A percentile compares a stretch with the other conserved stretches of the same genome.
phyloP scores from a whole-genome alignment of 2,797 vertebrate genomes.

The Eupleurogrammus muticus region DNA sequence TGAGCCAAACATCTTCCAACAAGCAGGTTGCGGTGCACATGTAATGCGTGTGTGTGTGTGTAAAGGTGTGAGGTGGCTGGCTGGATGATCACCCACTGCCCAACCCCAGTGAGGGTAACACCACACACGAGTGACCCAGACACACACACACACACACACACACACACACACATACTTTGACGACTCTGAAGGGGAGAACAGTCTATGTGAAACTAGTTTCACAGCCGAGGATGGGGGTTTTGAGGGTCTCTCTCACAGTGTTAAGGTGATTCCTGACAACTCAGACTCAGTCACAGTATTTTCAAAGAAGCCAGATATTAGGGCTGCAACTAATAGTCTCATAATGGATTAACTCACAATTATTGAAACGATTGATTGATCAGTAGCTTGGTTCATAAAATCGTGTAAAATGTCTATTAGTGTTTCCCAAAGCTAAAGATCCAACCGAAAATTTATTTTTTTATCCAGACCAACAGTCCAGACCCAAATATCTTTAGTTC shows the following conservation, averaged over 20 bases:
- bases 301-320: neutral
- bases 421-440: no score
- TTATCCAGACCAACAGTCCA: no score
- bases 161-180: slow-evolving; percentile 21
- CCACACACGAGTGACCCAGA: slow-evolving; percentile 67
- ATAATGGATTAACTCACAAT: no score
- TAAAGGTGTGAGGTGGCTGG: slow-evolving; percentile 92
- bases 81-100: slow-evolving; percentile 85
- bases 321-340: no score
- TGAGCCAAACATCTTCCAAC: slow-evolving; percentile 45
- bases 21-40: slow-evolving; percentile 27
- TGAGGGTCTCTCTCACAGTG: slow-evolving; percentile 54
- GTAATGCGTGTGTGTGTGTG: slow-evolving; percentile 44
- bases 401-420: no score
- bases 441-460: no score
- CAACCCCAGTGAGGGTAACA: slow-evolving; percentile 74
- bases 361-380: no score
- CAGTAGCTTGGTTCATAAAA: no score
- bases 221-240: slow-evolving; percentile 44
- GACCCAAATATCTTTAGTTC: no score
- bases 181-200: slow-evolving; percentile 40
- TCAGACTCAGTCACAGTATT: slow-evolving; percentile 24
- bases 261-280: slow-evolving; percentile 60
- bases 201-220: slow-evolving; percentile 60
- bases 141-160: slow-evolving; percentile 30